A percentile compares a stretch with the other conserved stretches of the same genome.
Evolutionary conservation across 1,140 invertebrate species (phyloP).

Genomic region (Atta colombica): DNA sequence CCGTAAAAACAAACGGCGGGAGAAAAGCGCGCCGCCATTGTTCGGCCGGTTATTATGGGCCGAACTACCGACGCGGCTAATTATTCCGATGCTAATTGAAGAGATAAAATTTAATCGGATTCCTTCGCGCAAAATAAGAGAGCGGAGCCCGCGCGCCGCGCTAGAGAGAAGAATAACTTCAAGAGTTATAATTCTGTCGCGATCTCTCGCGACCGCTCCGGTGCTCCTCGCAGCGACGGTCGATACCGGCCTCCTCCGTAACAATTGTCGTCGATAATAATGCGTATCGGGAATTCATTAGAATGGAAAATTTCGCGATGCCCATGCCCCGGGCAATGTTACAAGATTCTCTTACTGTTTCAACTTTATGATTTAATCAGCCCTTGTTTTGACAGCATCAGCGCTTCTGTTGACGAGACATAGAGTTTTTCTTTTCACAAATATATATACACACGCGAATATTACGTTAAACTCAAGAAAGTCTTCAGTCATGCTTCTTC

Average conservation of each 20-base stretch:
- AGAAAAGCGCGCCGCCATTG: slow-evolving; percentile 69
- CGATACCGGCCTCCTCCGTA: slow-evolving; percentile 48
- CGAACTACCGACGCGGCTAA: slow-evolving; percentile 59
- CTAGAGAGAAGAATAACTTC: slow-evolving; percentile 52
- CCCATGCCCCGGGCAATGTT: slow-evolving; percentile 28
- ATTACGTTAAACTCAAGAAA: not conserved
- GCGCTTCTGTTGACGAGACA: not conserved
- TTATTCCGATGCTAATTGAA: slow-evolving; percentile 67
- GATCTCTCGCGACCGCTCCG: slow-evolving; percentile 41
- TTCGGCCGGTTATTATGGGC: slow-evolving; percentile 64
- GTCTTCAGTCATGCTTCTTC: not conserved
- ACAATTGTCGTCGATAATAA: slow-evolving; percentile 62
- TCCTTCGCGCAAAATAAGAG: slow-evolving; percentile 59
- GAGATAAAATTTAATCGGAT: slow-evolving; percentile 72
- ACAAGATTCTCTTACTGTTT: slow-evolving; percentile 48
- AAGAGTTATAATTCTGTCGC: slow-evolving; percentile 63
- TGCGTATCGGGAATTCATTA: slow-evolving; percentile 63
- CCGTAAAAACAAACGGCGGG: slow-evolving; percentile 66
- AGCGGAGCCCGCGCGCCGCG: not conserved
- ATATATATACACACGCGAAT: not conserved
- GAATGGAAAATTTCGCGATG: slow-evolving; percentile 46
- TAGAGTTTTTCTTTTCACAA: not conserved
- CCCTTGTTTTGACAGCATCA: slow-evolving; percentile 48
- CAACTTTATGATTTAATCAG: slow-evolving; percentile 52
- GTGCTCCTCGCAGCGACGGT: slow-evolving; percentile 40